Percentiles rank a stretch among this genome's conserved stretches.
phyloP scores from a whole-genome alignment of 2,888 invertebrate genomes.

The Schizaphis graminum region DNA sequence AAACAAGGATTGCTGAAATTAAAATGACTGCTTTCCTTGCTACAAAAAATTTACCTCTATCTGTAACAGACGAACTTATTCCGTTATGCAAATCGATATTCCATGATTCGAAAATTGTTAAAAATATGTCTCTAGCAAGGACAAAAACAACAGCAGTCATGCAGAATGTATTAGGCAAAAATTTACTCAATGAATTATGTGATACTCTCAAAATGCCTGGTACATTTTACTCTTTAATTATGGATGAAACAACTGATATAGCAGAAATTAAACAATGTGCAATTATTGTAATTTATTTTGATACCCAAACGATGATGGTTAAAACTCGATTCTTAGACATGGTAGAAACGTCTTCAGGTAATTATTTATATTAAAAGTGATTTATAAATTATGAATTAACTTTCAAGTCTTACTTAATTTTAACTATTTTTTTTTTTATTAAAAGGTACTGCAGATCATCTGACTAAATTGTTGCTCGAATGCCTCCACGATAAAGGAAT shows the following conservation, averaged over 20 bases:
- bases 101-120: slow-evolving; percentile 66
- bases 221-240: slow-evolving; percentile 16
- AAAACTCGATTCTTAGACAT: slow-evolving; percentile 27
- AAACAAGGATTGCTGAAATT: slow-evolving; percentile 20
- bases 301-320: neutral
- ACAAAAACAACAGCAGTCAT: slow-evolving; percentile 65
- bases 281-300: slow-evolving; percentile 16
- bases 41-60: neutral
- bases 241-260: slow-evolving; percentile 37
- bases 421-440: neutral
- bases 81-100: slow-evolving; percentile 51
- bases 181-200: neutral
- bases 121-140: slow-evolving; percentile 57
- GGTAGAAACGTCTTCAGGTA: slow-evolving; percentile 2
- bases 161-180: slow-evolving; percentile 43
- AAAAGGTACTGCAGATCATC: slow-evolving; percentile 1
- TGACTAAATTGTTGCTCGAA: neutral
- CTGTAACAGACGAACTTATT: neutral
- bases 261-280: slow-evolving; percentile 25
- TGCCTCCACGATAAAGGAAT: neutral
- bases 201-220: slow-evolving; percentile 13
- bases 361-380: too few species aligned
- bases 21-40: slow-evolving; percentile 14
- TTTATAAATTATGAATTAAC: too few species aligned
- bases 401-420: neutral